Conservation (phyloP, 2,797 vertebrate genomes). For the Gila robusta region DNA sequence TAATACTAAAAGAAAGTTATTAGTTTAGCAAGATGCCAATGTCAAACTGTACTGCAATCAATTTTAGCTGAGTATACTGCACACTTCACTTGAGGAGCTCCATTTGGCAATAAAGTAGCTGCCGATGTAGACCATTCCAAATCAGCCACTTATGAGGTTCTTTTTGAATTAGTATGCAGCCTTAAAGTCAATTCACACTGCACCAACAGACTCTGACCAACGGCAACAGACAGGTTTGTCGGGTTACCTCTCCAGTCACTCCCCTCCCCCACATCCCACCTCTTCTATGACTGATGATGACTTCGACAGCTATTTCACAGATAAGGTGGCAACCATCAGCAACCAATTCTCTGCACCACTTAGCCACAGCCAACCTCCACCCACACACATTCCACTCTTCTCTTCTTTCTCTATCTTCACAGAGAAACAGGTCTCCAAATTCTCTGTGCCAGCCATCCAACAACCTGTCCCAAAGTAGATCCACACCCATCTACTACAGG, state of each 20-base stretch:
- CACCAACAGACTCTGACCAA: neutral
- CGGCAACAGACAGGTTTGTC: neutral
- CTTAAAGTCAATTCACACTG: neutral
- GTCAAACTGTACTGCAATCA: neutral
- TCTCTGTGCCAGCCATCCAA: neutral
- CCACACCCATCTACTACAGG: neutral
- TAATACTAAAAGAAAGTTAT: neutral
- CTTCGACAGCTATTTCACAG: neutral
- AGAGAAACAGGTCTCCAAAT: neutral
- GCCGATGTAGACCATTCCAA: neutral
- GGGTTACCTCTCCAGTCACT: neutral
- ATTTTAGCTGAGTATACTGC: neutral
- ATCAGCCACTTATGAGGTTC: neutral
- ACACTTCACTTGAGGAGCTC: neutral
- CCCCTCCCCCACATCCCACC: neutral
- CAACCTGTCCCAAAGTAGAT: neutral
- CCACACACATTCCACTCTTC: neutral
- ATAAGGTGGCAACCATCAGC: constrained; percentile 10
- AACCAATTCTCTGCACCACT: constrained; percentile 5
- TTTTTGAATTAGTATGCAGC: neutral
- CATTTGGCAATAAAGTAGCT: neutral
- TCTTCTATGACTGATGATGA: neutral
- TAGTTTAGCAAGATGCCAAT: neutral
- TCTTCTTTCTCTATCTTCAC: neutral
- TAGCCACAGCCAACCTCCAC: constrained; percentile 2